Percentiles rank a stretch among this genome's conserved stretches.
Evolutionary conservation across 2,888 invertebrate genomes (phyloP).

Genomic region (Rhagophthalmus giganteus): DNA sequence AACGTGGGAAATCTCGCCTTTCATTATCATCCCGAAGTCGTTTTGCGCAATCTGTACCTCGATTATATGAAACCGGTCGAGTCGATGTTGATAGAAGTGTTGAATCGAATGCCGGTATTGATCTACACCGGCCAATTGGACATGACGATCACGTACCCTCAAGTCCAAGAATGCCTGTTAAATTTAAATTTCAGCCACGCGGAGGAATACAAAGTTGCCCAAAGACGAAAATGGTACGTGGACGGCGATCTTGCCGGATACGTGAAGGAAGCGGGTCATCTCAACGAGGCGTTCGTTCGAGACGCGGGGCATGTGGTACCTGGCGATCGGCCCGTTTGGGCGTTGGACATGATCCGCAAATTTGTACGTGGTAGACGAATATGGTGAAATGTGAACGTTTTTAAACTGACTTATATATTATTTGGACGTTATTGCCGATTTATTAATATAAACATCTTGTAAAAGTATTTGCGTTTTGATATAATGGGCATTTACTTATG

Average conservation of each 20-base stretch:
- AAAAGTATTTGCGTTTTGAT: too few relatives aligned
- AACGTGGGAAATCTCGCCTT: neutral
- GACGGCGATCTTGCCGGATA: conserved; percentile 73
- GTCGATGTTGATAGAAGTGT: neutral
- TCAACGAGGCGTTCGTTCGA: conserved; percentile 73
- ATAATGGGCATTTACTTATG: too few relatives aligned
- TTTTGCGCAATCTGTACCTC: neutral
- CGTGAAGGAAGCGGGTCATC: conserved; percentile 69
- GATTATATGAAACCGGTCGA: neutral
- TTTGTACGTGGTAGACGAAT: too few relatives aligned
- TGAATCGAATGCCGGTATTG: neutral
- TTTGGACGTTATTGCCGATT: too few relatives aligned
- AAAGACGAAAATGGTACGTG: conserved; percentile 70
- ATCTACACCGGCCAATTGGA: conserved; percentile 1
- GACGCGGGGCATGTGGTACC: conserved; percentile 84
- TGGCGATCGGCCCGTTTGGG: conserved; percentile 76
- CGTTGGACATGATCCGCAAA: conserved; percentile 70
- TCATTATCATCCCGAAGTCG: neutral
- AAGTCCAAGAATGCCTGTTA: neutral
- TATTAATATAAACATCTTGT: too few relatives aligned
- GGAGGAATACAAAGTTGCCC: conserved; percentile 49
- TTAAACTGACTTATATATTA: too few relatives aligned
- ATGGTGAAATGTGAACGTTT: too few relatives aligned
- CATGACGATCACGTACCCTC: neutral
- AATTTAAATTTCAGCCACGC: neutral